phyloP scores from a whole-genome alignment of 1,140 invertebrate species.

The Platyscapa corneri region DNA sequence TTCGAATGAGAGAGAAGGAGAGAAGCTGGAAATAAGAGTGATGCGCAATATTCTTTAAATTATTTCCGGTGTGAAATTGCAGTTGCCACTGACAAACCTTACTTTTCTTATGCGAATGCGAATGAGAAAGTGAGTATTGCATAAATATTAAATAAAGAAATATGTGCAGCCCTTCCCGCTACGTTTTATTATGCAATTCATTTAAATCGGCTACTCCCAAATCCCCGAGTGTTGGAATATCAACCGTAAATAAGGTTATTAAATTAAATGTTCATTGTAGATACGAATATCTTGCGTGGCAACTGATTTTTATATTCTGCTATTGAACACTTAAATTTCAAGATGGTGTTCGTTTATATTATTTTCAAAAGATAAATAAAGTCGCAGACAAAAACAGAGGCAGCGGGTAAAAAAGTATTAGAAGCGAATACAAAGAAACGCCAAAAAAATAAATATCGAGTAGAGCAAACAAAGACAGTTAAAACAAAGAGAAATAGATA shows the following conservation, averaged over 20 bases:
- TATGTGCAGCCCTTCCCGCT: too few relatives aligned
- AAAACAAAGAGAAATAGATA: conserved; percentile 34
- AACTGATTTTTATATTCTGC: neutral
- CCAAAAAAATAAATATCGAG: conserved; percentile 24
- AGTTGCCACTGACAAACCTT: neutral
- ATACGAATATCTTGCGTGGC: neutral
- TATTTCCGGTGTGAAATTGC: conserved; percentile 17
- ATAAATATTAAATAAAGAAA: conserved; percentile 11
- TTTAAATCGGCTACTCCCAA: too few relatives aligned
- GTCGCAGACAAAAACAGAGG: neutral
- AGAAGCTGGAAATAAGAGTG: neutral
- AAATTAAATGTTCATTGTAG: neutral
- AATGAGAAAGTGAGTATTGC: neutral
- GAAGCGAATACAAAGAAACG: conserved; percentile 5
- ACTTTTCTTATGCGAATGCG: neutral
- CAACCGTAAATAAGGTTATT: too few relatives aligned
- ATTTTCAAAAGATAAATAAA: neutral
- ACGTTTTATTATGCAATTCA: neutral
- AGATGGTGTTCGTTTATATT: neutral
- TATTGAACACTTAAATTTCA: neutral
- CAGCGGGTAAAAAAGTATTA: neutral
- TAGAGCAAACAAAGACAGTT: conserved; percentile 11
- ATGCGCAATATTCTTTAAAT: conserved; percentile 28
- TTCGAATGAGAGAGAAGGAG: neutral
- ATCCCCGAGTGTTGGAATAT: too few relatives aligned